A percentile compares a stretch with the other conserved stretches of the same genome.
Evolutionary conservation across 2,888 invertebrate genomes (phyloP).

Genomic region (Apotomis betuletana): DNA sequence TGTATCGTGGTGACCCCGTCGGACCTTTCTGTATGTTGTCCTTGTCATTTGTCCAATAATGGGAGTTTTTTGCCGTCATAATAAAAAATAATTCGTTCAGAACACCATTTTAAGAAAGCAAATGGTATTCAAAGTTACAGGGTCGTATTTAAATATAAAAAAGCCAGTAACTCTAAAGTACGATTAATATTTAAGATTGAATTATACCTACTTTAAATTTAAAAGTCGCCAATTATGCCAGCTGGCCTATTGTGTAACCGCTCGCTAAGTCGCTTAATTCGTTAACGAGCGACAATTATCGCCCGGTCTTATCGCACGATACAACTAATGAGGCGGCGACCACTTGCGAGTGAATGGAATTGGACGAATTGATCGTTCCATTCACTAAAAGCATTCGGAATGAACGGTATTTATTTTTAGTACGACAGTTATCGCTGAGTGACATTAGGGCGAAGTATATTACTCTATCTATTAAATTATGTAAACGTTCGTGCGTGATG

Average conservation of each 20-base stretch:
- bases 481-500: conserved; percentile 5
- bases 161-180: not conserved
- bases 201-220: conserved; percentile 14
- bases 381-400: conserved; percentile 39
- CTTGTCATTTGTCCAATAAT: too few species aligned
- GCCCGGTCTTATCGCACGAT: conserved; percentile 26
- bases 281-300: conserved; percentile 37
- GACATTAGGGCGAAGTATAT: conserved; percentile 7
- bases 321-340: conserved; percentile 24
- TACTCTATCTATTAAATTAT: conserved; percentile 15
- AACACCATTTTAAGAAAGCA: too few species aligned
- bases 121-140: too few species aligned
- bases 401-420: conserved; percentile 21
- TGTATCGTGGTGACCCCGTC: too few species aligned
- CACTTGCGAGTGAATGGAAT: conserved; percentile 24
- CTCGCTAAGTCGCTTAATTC: not conserved
- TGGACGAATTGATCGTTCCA: conserved; percentile 32
- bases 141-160: too few species aligned
- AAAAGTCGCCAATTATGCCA: conserved; percentile 7
- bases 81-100: too few species aligned
- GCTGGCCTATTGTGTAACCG: conserved; percentile 6
- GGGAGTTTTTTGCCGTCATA: too few species aligned
- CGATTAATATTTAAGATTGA: conserved; percentile 3
- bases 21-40: too few species aligned
- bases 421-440: conserved; percentile 18